Conservation (phyloP, 2,113 vertebrate genomes). For the Rhadina sibilatrix region DNA sequence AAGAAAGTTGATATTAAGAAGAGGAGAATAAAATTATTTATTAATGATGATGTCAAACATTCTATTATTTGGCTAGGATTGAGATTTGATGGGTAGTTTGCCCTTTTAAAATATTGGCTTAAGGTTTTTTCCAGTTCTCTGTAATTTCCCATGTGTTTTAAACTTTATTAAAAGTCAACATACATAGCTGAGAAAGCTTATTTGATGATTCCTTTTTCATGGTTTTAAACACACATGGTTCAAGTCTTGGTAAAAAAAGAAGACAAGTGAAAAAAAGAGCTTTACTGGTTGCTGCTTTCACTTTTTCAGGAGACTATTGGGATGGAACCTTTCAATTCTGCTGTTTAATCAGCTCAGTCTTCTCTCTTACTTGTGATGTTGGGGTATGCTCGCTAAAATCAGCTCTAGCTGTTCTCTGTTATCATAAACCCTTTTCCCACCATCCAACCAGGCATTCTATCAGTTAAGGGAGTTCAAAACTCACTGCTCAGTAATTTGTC, state of each 20-base stretch:
- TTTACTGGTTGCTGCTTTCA: background rate
- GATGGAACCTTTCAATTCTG: background rate
- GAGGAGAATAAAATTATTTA: background rate
- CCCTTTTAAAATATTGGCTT: constrained; percentile 15
- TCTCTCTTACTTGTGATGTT: background rate
- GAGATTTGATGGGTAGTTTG: background rate
- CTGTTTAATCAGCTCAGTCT: background rate
- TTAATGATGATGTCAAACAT: constrained; percentile 2
- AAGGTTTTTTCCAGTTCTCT: background rate
- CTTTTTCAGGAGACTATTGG: background rate
- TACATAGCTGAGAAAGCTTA: background rate
- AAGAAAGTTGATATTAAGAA: background rate
- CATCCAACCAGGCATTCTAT: background rate
- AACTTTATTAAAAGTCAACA: constrained; percentile 28
- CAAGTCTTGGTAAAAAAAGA: background rate
- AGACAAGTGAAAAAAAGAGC: background rate
- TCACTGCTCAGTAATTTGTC: background rate
- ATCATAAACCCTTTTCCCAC: background rate
- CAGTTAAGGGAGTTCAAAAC: background rate
- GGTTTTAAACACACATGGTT: background rate
- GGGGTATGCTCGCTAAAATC: background rate
- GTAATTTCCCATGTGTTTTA: constrained; percentile 19
- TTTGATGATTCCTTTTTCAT: background rate
- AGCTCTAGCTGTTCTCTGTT: background rate
- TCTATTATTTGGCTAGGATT: background rate